phyloP scores from a whole-genome alignment of 2,797 vertebrate species.

The Lepus oiostolus region DNA sequence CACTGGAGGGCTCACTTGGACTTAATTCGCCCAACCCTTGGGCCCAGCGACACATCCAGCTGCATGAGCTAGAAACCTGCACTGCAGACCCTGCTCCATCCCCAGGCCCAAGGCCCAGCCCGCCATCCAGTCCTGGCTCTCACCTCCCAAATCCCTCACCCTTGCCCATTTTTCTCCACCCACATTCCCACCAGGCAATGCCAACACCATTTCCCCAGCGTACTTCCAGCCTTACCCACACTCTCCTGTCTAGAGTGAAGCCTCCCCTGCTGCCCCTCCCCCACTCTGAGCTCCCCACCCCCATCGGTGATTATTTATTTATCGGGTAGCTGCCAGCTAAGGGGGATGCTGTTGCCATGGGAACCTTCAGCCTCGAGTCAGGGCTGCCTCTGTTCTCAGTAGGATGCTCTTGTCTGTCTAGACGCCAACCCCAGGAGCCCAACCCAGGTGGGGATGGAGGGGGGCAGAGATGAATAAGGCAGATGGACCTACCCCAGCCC shows the following conservation, averaged over 20 bases:
- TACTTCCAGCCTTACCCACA: background rate
- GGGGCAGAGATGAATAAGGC: slow-evolving; percentile 38
- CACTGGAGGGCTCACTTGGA: background rate
- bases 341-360: slow-evolving; percentile 86
- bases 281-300: slow-evolving; percentile 50
- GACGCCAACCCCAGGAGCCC: slow-evolving; percentile 73
- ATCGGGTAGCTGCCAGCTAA: slow-evolving; percentile 73
- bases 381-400: slow-evolving; percentile 81
- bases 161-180: background rate
- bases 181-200: background rate
- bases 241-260: slow-evolving; percentile 7
- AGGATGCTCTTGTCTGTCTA: slow-evolving; percentile 83
- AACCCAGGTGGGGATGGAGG: slow-evolving; percentile 5
- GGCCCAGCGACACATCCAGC: background rate
- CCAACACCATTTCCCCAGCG: background rate
- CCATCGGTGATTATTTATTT: slow-evolving; percentile 63
- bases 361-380: slow-evolving; percentile 82
- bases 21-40: background rate
- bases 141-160: background rate
- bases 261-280: slow-evolving; percentile 39
- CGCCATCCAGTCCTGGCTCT: background rate
- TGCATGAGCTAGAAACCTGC: background rate
- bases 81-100: background rate
- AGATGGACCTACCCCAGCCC: background rate
- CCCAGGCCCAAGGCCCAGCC: background rate